Base-by-base conservation (phyloP, 2,888 invertebrate species). In the Tinea pellionella region DNA sequence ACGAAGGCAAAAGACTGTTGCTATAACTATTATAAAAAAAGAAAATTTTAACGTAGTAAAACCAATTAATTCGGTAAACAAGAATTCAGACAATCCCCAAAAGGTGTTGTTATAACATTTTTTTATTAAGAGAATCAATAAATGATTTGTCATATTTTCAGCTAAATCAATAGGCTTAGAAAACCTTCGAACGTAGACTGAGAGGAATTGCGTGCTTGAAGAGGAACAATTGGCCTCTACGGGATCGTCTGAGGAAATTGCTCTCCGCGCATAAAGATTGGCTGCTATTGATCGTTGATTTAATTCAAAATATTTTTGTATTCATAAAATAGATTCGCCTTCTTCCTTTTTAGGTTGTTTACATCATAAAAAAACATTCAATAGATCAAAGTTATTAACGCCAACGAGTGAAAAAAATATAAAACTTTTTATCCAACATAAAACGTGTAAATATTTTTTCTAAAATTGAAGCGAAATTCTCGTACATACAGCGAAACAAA, bases 161-260 rank as follows among this genome's bases (percentile, higher is more conserved):
- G 24, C 24, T 24, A 41, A n/a, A 41, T 41, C 41, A 41, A 41
- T 41, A 47, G 47, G 47, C 47, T 47, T 47, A 16, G 47, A 15
- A 16, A 47, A 4, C 16, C 8, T 47, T 47, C 47, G 15, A 47
- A 16, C 8, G 15, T 15, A 47, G 47, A 16, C 9, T 47, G 13
- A 15, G 15, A 47, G 13, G 13, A 47, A 47, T 16, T 47, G 47
- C 15, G 47, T 47, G 47, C 16, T 6, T 16, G 16, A 47, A 47
- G 47, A 47, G 13, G 47, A 47, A 47, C 47, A 47, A 47, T 47
- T 47, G 47, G 47, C 47, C 47, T 47, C 47, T 16, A 15, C 9
- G 47, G 47, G 13, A 47, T 47, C 47, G 47, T 47, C 47, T 16
- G n/a, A 13, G 47, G 47, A 47, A 47, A 47, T 47, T 47, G 47